These are phyloP conservation scores for Drosophila persimilis DNA, from an alignment of 1,140 invertebrate species.

Conservation along the genomic window DNA sequence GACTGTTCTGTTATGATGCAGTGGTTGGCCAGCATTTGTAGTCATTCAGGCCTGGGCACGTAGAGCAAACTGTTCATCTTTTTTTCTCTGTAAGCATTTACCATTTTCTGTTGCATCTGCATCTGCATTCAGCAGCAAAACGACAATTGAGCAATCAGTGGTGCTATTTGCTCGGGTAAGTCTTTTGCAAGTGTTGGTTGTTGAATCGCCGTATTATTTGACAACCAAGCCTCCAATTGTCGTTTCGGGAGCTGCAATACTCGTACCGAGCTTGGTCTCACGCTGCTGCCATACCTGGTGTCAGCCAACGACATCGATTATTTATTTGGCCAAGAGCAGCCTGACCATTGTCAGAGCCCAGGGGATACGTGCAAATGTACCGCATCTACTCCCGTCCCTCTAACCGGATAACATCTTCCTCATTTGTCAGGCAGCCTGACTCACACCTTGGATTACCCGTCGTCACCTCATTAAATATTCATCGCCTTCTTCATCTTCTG, in stretches of 20 bases:
- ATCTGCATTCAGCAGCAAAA: not conserved
- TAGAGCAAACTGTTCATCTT: constrained; percentile 43
- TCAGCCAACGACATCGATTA: constrained; percentile 37
- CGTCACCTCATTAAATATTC: constrained; percentile 53
- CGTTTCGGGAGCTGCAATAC: no score
- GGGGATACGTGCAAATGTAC: not conserved
- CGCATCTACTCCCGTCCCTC: constrained; percentile 13
- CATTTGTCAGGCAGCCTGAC: no score
- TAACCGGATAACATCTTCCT: no score
- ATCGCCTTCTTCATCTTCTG: constrained; percentile 47
- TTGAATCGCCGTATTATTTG: no score
- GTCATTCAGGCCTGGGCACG: constrained; percentile 39
- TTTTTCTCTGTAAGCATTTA: constrained; percentile 10
- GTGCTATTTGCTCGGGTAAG: no score
- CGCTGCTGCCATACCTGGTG: constrained; percentile 22
- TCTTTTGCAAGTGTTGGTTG: no score
- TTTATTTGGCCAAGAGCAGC: constrained; percentile 26
- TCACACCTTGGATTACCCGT: not conserved
- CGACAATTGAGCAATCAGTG: not conserved
- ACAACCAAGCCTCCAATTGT: no score
- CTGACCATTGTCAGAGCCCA: constrained; percentile 8
- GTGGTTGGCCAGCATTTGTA: constrained; percentile 1
- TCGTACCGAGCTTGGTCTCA: not conserved
- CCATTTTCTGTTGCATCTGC: no score
- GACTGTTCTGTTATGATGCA: not conserved